Conservation (phyloP, 2,113 vertebrate species). For the Etheostoma cragini region DNA sequence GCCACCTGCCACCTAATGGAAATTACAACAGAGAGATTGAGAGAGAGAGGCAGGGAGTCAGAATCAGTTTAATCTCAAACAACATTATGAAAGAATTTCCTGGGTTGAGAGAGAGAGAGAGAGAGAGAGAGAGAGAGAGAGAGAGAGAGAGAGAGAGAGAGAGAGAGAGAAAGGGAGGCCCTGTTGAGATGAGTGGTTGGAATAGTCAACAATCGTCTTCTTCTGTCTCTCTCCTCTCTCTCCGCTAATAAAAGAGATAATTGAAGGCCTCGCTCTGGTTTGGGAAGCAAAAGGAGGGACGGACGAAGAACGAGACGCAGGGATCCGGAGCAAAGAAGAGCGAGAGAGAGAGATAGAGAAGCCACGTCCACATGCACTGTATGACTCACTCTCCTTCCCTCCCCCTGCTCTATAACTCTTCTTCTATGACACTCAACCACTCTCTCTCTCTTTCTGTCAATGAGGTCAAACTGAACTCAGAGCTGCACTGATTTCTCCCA, state of each 20-base stretch:
- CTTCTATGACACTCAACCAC: slow-evolving; percentile 29
- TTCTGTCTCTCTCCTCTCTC: slow-evolving; percentile 38
- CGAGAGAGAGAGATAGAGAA: slow-evolving; percentile 46
- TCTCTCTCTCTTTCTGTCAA: slow-evolving; percentile 45
- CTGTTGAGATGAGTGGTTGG: slow-evolving; percentile 14
- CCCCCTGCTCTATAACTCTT: slow-evolving; percentile 49
- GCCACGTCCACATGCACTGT: slow-evolving; percentile 78
- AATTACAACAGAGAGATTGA: not conserved
- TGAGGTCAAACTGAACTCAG: slow-evolving; percentile 68
- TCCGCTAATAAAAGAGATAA: slow-evolving; percentile 62
- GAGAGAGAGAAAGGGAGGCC: not conserved
- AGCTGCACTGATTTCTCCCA: slow-evolving; percentile 26
- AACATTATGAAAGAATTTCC: slow-evolving; percentile 56
- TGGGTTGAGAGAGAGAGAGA: slow-evolving; percentile 1
- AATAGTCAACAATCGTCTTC: slow-evolving; percentile 2
- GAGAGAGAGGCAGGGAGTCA: not conserved
- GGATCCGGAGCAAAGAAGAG: slow-evolving; percentile 1
- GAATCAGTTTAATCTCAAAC: slow-evolving; percentile 34
- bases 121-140: slow-evolving; percentile 6
- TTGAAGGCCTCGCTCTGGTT: slow-evolving; percentile 71
- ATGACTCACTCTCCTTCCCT: slow-evolving; percentile 71
- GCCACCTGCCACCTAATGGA: slow-evolving; percentile 38
- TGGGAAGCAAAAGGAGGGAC: slow-evolving; percentile 48
- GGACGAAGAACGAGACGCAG: slow-evolving; percentile 19
- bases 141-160: not conserved